Evolutionary conservation across 2,888 invertebrate genomes (phyloP).

Genomic region (Lypha dubia): DNA sequence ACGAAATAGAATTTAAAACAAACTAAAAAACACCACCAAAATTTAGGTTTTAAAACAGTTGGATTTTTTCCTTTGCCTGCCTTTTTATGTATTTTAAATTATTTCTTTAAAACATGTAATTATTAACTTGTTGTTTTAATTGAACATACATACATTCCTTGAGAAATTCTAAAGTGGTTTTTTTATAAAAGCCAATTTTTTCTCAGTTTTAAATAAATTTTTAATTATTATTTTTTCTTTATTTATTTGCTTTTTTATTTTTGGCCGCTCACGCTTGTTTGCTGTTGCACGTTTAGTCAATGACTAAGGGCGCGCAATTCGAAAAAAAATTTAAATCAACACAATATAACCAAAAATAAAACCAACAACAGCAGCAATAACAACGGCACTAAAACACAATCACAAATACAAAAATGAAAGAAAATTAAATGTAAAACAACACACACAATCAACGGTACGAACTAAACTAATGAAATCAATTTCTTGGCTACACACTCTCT

Average conservation of each 20-base stretch:
- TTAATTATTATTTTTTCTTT: slow-evolving; percentile 37
- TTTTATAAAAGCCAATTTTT: background rate
- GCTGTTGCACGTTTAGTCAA: slow-evolving; percentile 80
- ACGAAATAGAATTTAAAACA: background rate
- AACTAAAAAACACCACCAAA: slow-evolving; percentile 15
- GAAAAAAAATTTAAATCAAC: slow-evolving; percentile 81
- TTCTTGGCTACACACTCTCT: slow-evolving; percentile 72
- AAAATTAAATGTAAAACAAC: slow-evolving; percentile 51
- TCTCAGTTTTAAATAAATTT: slow-evolving; percentile 41
- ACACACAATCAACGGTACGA: slow-evolving; percentile 49
- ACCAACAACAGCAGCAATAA: slow-evolving; percentile 51
- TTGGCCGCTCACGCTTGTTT: slow-evolving; percentile 69
- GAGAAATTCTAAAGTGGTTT: background rate
- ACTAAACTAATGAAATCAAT: slow-evolving; percentile 82
- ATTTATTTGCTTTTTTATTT: background rate
- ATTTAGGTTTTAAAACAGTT: background rate
- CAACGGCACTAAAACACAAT: slow-evolving; percentile 41
- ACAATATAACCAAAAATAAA: slow-evolving; percentile 70
- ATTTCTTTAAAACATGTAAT: slow-evolving; percentile 26
- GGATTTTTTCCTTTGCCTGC: background rate
- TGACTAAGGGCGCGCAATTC: slow-evolving; percentile 82
- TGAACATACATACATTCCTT: background rate
- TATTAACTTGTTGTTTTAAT: background rate
- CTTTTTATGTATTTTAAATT: background rate
- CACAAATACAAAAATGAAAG: slow-evolving; percentile 73